phyloP scores from a whole-genome alignment of 2,113 vertebrate genomes.

The Serilophus lunatus region DNA sequence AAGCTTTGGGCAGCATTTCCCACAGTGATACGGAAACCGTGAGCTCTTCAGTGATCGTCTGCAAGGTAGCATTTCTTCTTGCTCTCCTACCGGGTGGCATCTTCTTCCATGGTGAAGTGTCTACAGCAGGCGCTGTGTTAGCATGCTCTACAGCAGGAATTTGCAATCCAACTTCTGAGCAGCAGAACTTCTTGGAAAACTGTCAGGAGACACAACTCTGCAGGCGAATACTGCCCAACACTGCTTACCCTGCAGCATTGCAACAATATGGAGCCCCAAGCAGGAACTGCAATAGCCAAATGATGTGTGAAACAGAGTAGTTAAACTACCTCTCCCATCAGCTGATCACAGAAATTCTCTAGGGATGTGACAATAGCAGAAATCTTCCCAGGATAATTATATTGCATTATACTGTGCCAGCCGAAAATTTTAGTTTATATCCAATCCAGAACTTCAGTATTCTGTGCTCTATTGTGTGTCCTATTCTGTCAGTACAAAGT shows the following conservation, averaged over 20 bases:
- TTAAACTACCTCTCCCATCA: background rate
- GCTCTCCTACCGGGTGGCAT: accelerated
- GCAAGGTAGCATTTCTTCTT: background rate
- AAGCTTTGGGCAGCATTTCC: background rate
- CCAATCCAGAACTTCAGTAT: background rate
- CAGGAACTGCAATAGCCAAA: background rate
- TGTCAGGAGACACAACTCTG: background rate
- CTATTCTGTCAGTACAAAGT: background rate
- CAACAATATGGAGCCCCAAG: background rate
- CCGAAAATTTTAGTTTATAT: background rate
- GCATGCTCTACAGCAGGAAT: accelerated
- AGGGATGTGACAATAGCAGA: background rate
- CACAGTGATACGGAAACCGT: accelerated
- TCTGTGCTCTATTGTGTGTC: no score
- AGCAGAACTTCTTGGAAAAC: background rate
- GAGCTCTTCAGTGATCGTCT: accelerated
- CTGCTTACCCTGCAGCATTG: background rate
- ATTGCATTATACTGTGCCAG: background rate
- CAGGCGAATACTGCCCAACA: no score
- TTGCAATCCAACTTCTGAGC: background rate
- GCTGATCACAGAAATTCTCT: background rate
- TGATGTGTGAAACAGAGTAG: accelerated
- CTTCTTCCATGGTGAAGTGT: background rate
- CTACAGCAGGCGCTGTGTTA: background rate
- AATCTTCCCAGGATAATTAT: background rate